These are phyloP conservation scores for Andrena dorsata DNA, from an alignment of 2,888 invertebrate genomes.

Conservation along the genomic window DNA sequence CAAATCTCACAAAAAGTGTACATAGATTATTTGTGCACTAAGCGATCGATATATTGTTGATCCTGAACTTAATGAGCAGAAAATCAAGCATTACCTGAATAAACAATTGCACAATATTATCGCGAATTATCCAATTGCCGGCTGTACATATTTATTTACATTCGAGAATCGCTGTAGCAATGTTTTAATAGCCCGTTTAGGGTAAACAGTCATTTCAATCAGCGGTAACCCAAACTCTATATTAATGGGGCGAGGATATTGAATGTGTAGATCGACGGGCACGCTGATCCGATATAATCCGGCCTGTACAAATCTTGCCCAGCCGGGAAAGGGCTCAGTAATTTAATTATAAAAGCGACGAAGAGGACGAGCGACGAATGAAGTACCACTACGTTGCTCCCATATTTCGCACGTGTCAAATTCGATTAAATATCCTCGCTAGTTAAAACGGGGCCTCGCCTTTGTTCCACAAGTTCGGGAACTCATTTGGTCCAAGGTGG, in stretches of 20 bases:
- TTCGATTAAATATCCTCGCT: not conserved
- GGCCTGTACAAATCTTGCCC: constrained; percentile 7
- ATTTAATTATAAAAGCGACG: constrained; percentile 9
- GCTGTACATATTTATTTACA: not conserved
- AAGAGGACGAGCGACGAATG: not conserved
- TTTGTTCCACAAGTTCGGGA: not conserved
- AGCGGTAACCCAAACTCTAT: not conserved
- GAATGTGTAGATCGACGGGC: constrained; percentile 9
- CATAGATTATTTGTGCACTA: no score
- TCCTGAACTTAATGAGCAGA: not conserved
- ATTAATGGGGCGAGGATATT: constrained; percentile 19
- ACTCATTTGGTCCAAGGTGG: not conserved
- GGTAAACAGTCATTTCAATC: constrained; percentile 2
- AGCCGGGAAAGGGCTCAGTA: not conserved
- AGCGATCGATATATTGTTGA: not conserved
- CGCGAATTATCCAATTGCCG: not conserved
- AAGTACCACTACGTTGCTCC: not conserved
- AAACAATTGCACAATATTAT: not conserved
- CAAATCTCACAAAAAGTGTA: no score
- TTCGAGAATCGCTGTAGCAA: not conserved
- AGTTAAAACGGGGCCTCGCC: not conserved
- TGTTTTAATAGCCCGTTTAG: not conserved
- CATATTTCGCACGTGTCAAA: not conserved
- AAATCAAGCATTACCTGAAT: not conserved
- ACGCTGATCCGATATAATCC: constrained; percentile 1